Base-by-base conservation (phyloP, 2,797 vertebrate species). In the Vespertilio murinus region DNA sequence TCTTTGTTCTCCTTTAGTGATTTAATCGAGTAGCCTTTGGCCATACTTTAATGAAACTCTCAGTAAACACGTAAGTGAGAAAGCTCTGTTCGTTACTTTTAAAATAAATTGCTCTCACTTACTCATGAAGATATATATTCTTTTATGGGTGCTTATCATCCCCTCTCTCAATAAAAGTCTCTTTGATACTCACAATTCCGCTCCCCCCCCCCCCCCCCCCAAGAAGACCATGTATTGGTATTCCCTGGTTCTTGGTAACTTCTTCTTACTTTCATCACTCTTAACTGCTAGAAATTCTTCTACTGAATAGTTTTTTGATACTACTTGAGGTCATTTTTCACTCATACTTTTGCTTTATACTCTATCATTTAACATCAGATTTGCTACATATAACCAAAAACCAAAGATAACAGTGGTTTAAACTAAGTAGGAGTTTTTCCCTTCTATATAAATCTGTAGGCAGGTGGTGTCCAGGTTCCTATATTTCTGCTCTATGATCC, bases 311-410 rank as follows among this genome's bases (percentile, higher is more conserved):
- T 25, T 33, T 33, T 69, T 80, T 94, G 52, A 38, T 73, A 17
- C n/a, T 33, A 67, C 1, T 22, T 92, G 18, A 40, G 52, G 7
- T 80, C 38, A 81, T 56, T 88, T 93, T 75, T 91, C 8, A 42
- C 89, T 91, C 42, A 38, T 69, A 30, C 45, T 52, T 78, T 91
- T 87, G 59, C 49, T 33, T 81, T 47, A 45, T 49, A 74, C 18
- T 64, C 75, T 82, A 30, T 69, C 59, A 78, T 56, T 94, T 71
- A 82, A 83, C 42, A 70, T 83, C 70, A 95, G 35, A 30, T 93
- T 88, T 73, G 30, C 49, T 90, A 69, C 23, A 56, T 54, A 16
- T 65, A 91, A 54, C 42, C 74, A 70, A 74, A 93, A 92, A 33
- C 30, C 38, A 92, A 90, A 94, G 78, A 73, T 73, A 77, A 49